These are phyloP conservation scores for Acinonyx jubatus DNA, from an alignment of 2,113 vertebrate genomes.

Conservation along the genomic window DNA sequence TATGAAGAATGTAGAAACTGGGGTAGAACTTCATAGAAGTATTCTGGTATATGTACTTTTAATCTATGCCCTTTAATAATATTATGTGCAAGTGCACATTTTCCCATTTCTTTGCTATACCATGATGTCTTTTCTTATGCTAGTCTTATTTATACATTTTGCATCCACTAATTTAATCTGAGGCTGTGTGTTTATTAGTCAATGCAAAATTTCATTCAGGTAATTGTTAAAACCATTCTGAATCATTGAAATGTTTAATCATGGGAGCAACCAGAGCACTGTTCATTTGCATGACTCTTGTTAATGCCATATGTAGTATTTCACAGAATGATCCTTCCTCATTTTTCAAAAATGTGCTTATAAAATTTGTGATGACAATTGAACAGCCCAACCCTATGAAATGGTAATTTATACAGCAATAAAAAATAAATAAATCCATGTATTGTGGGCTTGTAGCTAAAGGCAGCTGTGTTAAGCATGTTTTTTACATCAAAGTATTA, in stretches of 20 bases:
- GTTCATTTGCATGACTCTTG: conserved; percentile 26
- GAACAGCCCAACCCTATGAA: conserved; percentile 58
- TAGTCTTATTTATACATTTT: not conserved
- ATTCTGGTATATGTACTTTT: conserved; percentile 4
- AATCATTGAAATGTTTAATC: conserved; percentile 42
- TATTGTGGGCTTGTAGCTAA: conserved; percentile 37
- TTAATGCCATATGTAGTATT: conserved; percentile 50
- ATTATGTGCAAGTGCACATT: not conserved
- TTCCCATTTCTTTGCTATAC: not conserved
- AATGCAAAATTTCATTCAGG: not conserved
- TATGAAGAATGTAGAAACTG: not conserved
- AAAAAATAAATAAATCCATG: conserved; percentile 74
- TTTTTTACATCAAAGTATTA: conserved; percentile 69
- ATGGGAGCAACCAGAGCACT: not conserved
- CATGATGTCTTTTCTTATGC: not conserved
- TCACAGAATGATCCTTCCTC: conserved; percentile 51
- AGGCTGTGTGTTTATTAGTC: not conserved
- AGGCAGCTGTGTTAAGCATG: conserved; percentile 48
- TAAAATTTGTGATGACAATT: conserved; percentile 74
- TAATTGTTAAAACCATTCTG: conserved; percentile 48
- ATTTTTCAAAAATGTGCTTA: conserved; percentile 67
- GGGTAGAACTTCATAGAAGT: not conserved
- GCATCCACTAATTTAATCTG: not conserved
- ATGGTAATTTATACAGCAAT: conserved; percentile 72
- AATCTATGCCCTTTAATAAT: not conserved